These are phyloP conservation scores for Martes martes DNA, from an alignment of 2,113 vertebrate genomes.

Conservation along the genomic window DNA sequence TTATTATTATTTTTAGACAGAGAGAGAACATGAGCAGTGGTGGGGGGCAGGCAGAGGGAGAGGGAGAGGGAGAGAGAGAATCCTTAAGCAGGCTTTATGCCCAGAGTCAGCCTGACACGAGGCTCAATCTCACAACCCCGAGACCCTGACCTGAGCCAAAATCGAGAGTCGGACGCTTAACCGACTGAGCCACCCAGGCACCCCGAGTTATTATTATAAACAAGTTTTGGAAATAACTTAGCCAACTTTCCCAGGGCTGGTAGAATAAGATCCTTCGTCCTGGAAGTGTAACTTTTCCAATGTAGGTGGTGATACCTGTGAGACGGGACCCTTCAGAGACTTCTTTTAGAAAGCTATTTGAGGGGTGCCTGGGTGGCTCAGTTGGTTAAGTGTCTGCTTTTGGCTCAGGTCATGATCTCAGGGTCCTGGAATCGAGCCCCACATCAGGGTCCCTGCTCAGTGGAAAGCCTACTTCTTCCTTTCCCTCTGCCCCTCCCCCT, in stretches of 20 bases:
- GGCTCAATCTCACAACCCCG: not conserved
- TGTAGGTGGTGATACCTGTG: not conserved
- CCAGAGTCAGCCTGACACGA: not conserved
- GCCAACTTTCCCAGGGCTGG: not conserved
- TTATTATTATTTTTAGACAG: not conserved
- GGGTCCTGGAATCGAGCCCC: too few species aligned
- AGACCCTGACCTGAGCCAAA: not conserved
- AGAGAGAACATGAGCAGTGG: not conserved
- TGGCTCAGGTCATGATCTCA: too few species aligned
- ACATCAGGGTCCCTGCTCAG: too few species aligned
- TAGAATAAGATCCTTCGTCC: not conserved
- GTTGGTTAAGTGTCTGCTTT: too few species aligned
- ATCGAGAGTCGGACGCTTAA: not conserved
- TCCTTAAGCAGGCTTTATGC: not conserved
- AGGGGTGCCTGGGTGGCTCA: too few species aligned
- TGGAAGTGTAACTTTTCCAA: slow-evolving; percentile 8
- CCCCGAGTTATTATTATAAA: not conserved
- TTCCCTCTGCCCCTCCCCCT: too few species aligned
- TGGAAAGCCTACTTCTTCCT: too few species aligned
- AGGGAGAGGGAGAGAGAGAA: not conserved
- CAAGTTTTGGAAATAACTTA: not conserved
- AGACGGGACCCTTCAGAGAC: not conserved
- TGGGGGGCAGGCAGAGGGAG: not conserved
- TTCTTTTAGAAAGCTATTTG: slow-evolving; percentile 20
- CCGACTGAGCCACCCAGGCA: not conserved